phyloP scores from a whole-genome alignment of 2,113 vertebrate genomes.

The Crocuta crocuta region DNA sequence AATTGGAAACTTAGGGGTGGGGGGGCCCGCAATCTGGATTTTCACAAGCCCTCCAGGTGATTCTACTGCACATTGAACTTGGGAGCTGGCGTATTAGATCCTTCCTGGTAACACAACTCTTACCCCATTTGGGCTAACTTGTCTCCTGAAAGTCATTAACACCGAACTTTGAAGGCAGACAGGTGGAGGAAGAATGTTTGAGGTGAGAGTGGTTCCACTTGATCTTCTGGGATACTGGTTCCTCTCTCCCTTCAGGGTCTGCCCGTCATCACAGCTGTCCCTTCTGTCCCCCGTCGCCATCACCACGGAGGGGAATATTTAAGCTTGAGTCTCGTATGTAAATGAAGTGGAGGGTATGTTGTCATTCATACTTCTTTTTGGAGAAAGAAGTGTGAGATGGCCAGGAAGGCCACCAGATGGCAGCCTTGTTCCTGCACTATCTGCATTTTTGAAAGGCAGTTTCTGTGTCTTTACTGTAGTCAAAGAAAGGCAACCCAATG shows the following conservation, averaged over 20 bases:
- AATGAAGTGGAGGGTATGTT: neutral
- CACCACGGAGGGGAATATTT: neutral
- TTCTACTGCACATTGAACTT: neutral
- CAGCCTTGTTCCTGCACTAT: neutral
- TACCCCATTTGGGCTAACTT: neutral
- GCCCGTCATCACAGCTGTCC: neutral
- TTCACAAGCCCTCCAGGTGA: neutral
- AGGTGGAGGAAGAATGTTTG: neutral
- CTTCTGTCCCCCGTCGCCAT: too few relatives aligned
- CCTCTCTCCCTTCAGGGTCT: neutral
- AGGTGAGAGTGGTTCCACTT: neutral
- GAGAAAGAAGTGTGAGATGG: neutral
- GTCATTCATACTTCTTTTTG: neutral
- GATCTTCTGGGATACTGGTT: neutral
- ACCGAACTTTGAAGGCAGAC: neutral
- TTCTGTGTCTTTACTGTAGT: neutral
- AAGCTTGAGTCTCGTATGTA: neutral
- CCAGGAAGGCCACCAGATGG: slow-evolving; percentile 64
- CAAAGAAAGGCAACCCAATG: slow-evolving; percentile 22
- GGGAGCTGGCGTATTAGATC: neutral
- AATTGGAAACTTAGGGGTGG: neutral
- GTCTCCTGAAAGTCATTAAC: neutral
- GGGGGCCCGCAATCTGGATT: neutral
- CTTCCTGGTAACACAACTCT: neutral
- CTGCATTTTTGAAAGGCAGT: neutral